Conservation (phyloP, 2,797 vertebrate species). For the Ataeniobius toweri region DNA sequence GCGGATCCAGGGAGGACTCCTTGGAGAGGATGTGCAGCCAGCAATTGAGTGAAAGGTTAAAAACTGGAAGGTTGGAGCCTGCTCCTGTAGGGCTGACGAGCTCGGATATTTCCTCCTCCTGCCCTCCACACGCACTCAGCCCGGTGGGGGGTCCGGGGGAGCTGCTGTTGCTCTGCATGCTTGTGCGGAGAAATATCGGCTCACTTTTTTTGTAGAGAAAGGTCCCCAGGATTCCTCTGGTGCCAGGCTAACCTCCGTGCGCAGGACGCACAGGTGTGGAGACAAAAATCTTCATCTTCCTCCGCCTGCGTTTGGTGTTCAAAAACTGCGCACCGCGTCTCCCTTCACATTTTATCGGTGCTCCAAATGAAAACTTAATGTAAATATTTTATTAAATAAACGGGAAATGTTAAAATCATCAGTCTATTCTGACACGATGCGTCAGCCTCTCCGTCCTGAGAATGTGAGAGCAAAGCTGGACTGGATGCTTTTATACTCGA, state of each 20-base stretch:
- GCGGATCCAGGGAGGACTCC: constrained; percentile 73
- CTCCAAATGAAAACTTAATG: not conserved
- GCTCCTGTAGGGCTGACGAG: constrained; percentile 55
- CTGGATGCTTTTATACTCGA: constrained; percentile 58
- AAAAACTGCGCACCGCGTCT: not conserved
- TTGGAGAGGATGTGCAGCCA: constrained; percentile 81
- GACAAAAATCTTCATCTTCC: constrained; percentile 31
- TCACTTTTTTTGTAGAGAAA: not conserved
- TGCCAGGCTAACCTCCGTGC: constrained; percentile 18
- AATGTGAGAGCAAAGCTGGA: constrained; percentile 17
- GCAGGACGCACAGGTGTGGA: not conserved
- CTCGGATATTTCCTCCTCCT: constrained; percentile 66
- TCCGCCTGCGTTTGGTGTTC: not conserved
- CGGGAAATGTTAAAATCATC: not conserved
- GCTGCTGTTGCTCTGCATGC: constrained; percentile 76
- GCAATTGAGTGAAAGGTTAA: constrained; percentile 79
- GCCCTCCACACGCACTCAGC: constrained; percentile 62
- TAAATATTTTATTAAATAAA: not conserved
- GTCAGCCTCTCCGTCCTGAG: constrained; percentile 7
- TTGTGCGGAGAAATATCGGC: constrained; percentile 1
- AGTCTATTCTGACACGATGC: constrained; percentile 10
- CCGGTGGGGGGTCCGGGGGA: constrained; percentile 30
- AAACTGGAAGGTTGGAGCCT: constrained; percentile 39
- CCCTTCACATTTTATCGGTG: not conserved
- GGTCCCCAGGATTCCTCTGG: not conserved